Conservation (phyloP, 1,140 invertebrate genomes). For the Agrilus planipennis region DNA sequence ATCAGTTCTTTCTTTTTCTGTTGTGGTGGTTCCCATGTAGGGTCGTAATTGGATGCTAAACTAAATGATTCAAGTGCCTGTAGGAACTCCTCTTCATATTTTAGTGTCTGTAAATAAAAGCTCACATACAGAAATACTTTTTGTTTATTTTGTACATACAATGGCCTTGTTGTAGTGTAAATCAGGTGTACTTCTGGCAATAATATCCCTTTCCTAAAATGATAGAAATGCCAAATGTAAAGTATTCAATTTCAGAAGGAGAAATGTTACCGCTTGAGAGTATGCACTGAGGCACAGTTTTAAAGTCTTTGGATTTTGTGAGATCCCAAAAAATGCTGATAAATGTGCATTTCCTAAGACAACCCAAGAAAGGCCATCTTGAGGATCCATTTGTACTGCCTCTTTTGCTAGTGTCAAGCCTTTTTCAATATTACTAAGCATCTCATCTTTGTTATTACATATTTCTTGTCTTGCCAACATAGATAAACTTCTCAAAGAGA, state of each 20-base stretch:
- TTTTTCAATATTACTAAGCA: constrained; percentile 51
- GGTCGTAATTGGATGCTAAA: constrained; percentile 54
- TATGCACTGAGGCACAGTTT: constrained; percentile 72
- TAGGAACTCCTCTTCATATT: constrained; percentile 70
- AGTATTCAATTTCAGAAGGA: constrained; percentile 1
- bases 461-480: constrained; percentile 65
- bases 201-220: constrained; percentile 59
- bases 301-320: constrained; percentile 59
- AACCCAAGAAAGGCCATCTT: constrained; percentile 76
- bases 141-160: constrained; percentile 39
- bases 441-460: constrained; percentile 41
- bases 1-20: constrained; percentile 48
- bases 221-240: constrained; percentile 12
- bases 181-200: constrained; percentile 62
- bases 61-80: constrained; percentile 57
- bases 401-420: constrained; percentile 73
- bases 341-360: constrained; percentile 79
- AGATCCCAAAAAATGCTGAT: constrained; percentile 63
- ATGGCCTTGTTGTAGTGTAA: constrained; percentile 77
- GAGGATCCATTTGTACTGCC: constrained; percentile 65
- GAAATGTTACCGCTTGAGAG: constrained; percentile 56
- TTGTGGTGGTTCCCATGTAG: constrained; percentile 56
- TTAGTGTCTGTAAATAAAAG: constrained; percentile 49
- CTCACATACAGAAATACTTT: neutral
- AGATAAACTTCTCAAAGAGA: constrained; percentile 70